Percentiles rank a stretch among this genome's conserved stretches.
Evolutionary conservation across 2,113 vertebrate species (phyloP).

Genomic region (Microtus oregoni): DNA sequence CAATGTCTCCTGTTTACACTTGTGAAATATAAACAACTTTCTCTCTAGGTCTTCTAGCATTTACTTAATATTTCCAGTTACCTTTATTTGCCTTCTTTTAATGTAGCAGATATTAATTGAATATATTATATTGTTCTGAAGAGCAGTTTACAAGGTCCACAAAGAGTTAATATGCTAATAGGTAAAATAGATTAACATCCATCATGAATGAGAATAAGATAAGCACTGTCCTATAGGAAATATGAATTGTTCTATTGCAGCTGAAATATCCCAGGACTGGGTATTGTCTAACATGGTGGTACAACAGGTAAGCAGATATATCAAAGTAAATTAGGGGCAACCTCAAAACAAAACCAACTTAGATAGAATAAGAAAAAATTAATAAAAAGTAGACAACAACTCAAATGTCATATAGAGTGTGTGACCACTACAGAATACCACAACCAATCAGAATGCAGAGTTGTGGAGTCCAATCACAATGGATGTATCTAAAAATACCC

Average conservation of each 20-base stretch:
- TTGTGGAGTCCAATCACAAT: not conserved
- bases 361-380: not conserved
- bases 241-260: not conserved
- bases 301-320: not conserved
- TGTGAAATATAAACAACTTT: not conserved
- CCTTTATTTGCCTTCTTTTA: not conserved
- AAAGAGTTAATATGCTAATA: not conserved
- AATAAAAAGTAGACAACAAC: not conserved
- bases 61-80: not conserved
- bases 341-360: not conserved
- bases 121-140: not conserved
- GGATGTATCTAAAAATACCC: not conserved
- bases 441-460: not conserved
- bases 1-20: not conserved
- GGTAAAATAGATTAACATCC: not conserved
- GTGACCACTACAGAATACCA: not conserved
- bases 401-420: not conserved
- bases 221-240: not conserved
- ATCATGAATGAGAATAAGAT: not conserved
- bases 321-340: not conserved
- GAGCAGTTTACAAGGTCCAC: rapidly evolving
- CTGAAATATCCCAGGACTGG: not conserved
- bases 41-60: not conserved
- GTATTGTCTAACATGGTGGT: not conserved
- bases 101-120: not conserved